phyloP scores from a whole-genome alignment of 2,113 vertebrate genomes.

The Catharus fuscescens region DNA sequence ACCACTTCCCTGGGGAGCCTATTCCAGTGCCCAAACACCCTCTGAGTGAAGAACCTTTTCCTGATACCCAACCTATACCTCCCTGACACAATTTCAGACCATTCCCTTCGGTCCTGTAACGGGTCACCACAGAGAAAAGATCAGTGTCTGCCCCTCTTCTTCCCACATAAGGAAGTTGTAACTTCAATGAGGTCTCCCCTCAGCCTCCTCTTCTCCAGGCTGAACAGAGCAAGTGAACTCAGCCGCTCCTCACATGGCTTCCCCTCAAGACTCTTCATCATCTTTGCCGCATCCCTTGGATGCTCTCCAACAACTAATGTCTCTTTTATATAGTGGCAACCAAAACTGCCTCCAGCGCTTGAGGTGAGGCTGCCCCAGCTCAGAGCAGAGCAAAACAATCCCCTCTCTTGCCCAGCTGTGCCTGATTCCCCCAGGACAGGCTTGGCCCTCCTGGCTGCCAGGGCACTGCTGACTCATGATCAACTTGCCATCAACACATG shows the following conservation, averaged over 20 bases:
- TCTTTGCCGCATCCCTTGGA: neutral
- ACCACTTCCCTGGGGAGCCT: neutral
- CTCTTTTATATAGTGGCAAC: neutral
- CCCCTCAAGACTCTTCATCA: neutral
- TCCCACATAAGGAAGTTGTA: neutral
- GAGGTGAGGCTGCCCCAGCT: rapidly evolving
- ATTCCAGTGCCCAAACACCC: neutral
- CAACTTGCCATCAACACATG: neutral
- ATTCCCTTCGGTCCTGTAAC: neutral
- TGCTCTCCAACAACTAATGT: rapidly evolving
- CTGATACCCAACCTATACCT: neutral
- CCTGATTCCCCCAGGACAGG: neutral
- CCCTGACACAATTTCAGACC: neutral
- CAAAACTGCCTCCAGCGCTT: neutral
- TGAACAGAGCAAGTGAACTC: neutral
- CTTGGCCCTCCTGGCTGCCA: neutral
- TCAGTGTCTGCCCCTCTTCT: neutral
- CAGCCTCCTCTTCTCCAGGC: neutral
- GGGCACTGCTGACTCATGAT: neutral
- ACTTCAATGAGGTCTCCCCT: neutral
- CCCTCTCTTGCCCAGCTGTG: rapidly evolving
- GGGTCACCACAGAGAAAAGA: neutral
- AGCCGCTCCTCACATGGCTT: rapidly evolving
- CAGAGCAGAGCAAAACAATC: neutral
- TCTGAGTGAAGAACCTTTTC: neutral